phyloP scores from a whole-genome alignment of 1,140 invertebrate species.

The Littorina saxatilis region DNA sequence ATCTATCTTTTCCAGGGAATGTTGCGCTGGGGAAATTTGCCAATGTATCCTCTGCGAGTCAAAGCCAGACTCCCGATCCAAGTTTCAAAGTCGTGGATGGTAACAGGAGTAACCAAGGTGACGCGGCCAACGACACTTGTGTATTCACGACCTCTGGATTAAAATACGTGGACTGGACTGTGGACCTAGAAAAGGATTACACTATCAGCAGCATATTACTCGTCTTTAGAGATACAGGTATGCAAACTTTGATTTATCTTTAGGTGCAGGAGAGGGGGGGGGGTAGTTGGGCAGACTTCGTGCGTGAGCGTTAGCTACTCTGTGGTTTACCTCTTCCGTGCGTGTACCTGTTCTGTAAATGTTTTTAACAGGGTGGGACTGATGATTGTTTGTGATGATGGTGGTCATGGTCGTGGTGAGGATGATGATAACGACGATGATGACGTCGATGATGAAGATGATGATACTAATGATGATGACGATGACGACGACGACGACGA shows the following conservation, averaged over 20 bases:
- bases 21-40: background rate
- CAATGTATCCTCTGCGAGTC: background rate
- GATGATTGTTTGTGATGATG: no score
- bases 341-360: background rate
- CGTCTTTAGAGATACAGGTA: conserved; percentile 12
- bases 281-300: no score
- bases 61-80: no score
- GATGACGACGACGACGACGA: no score
- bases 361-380: background rate
- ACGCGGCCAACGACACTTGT: background rate
- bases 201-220: background rate
- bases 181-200: background rate
- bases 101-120: background rate
- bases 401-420: no score
- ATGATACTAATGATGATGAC: no score
- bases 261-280: no score
- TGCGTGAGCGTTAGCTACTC: no score
- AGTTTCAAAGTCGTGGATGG: background rate
- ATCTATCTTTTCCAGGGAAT: background rate
- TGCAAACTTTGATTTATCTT: background rate
- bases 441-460: no score
- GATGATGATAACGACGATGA: no score
- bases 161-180: conserved; percentile 25
- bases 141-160: background rate
- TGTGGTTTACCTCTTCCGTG: no score